phyloP scores from a whole-genome alignment of 2,797 vertebrate genomes.

The Gymnocypris eckloni region DNA sequence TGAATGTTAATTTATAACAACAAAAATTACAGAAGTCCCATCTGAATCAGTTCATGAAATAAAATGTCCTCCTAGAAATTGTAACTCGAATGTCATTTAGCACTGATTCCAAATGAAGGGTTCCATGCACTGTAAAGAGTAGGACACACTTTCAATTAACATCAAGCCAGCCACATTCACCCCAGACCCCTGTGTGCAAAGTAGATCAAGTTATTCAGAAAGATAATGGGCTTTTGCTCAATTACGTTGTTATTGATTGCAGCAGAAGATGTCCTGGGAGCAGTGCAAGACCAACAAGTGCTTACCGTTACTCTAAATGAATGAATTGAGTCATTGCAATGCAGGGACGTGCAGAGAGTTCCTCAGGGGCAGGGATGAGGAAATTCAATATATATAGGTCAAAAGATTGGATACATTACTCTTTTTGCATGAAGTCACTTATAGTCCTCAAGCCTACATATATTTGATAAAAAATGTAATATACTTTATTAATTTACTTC shows the following conservation, averaged over 20 bases:
- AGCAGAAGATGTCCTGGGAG: constrained; percentile 28
- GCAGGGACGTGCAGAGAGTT: no score
- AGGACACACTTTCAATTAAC: constrained; percentile 27
- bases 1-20: not conserved
- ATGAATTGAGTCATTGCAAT: constrained; percentile 36
- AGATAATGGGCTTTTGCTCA: constrained; percentile 31
- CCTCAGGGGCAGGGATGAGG: no score
- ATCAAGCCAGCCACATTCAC: constrained; percentile 20
- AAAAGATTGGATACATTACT: no score
- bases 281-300: constrained; percentile 3
- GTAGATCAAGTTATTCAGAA: constrained; percentile 32
- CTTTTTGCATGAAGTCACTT: no score
- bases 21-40: not conserved
- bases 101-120: not conserved
- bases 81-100: not conserved
- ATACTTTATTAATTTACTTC: no score
- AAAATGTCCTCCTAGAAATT: not conserved
- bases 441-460: no score
- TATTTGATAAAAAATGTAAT: no score
- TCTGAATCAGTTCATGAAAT: constrained; percentile 8
- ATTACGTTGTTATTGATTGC: constrained; percentile 34
- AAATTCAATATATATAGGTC: no score
- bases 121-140: constrained; percentile 16
- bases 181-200: constrained; percentile 20
- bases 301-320: constrained; percentile 34